These are phyloP conservation scores for Lepidothrix coronata DNA, from an alignment of 2,113 vertebrate genomes.

Conservation along the genomic window DNA sequence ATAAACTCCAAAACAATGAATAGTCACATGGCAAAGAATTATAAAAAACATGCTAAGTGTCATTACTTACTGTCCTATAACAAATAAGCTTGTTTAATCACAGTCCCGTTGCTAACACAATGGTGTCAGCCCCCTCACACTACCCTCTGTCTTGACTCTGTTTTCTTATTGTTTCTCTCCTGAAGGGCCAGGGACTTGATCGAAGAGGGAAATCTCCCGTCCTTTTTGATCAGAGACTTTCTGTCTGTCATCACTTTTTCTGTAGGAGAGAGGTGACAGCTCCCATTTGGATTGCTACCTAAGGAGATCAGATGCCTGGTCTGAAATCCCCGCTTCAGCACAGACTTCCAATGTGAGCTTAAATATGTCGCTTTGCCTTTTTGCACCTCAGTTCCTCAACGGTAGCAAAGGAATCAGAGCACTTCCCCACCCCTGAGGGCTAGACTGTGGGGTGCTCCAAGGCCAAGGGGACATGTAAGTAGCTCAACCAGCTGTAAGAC, in stretches of 20 bases:
- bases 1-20: not conserved
- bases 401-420: not conserved
- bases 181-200: not conserved
- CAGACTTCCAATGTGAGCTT: constrained; percentile 5
- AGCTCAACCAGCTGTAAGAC: constrained; percentile 18
- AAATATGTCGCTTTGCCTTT: constrained; percentile 14
- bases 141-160: not conserved
- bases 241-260: not conserved
- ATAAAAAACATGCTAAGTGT: not conserved
- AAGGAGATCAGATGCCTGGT: constrained; percentile 16
- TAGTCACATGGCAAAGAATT: not conserved
- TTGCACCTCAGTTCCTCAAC: not conserved
- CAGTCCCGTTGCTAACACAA: not conserved
- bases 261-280: not conserved
- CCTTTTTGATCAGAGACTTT: constrained; percentile 4
- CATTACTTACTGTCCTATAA: not conserved
- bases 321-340: constrained; percentile 31
- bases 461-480: not conserved
- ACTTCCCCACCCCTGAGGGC: not conserved
- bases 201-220: not conserved
- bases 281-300: constrained; percentile 23
- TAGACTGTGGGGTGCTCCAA: constrained; percentile 7
- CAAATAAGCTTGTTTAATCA: not conserved
- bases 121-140: not conserved
- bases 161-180: not conserved